phyloP scores from a whole-genome alignment of 2,888 invertebrate genomes.

The Neoitamus cyanurus region DNA sequence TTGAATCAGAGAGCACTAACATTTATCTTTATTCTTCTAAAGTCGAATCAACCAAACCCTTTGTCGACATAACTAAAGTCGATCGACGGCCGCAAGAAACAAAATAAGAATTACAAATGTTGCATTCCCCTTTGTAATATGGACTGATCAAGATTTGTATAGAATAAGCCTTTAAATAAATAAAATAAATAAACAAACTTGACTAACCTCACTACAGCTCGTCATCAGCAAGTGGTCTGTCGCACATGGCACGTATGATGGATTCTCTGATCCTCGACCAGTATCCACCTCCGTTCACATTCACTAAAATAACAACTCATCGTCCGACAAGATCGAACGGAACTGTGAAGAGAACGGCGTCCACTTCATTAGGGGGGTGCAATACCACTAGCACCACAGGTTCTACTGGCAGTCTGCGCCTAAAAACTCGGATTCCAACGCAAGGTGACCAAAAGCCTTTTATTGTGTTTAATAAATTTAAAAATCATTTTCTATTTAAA shows the following conservation, averaged over 20 bases:
- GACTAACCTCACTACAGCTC: conserved; percentile 65
- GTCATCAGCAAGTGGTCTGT: conserved; percentile 70
- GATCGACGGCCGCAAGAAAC: too few relatives aligned
- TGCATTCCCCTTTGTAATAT: too few relatives aligned
- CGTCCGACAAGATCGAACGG: conserved; percentile 61
- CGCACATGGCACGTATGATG: conserved; percentile 81
- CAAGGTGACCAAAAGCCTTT: conserved; percentile 60
- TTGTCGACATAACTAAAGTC: too few relatives aligned
- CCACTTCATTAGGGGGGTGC: conserved; percentile 10
- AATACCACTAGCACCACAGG: not conserved
- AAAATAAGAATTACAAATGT: too few relatives aligned
- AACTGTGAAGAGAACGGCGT: conserved; percentile 57
- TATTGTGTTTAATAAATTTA: not conserved
- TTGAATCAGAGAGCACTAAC: too few relatives aligned
- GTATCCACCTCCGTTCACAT: conserved; percentile 75
- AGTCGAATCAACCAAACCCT: too few relatives aligned
- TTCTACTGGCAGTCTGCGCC: conserved; percentile 51
- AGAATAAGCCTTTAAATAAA: not conserved
- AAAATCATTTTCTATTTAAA: not conserved
- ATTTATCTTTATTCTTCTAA: too few relatives aligned
- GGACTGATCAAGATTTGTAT: too few relatives aligned
- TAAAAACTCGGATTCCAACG: conserved; percentile 62
- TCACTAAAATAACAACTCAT: conserved; percentile 73
- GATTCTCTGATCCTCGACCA: conserved; percentile 77
- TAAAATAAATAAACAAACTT: not conserved